Conservation (phyloP, 2,888 invertebrate species). For the Helleia helle region DNA sequence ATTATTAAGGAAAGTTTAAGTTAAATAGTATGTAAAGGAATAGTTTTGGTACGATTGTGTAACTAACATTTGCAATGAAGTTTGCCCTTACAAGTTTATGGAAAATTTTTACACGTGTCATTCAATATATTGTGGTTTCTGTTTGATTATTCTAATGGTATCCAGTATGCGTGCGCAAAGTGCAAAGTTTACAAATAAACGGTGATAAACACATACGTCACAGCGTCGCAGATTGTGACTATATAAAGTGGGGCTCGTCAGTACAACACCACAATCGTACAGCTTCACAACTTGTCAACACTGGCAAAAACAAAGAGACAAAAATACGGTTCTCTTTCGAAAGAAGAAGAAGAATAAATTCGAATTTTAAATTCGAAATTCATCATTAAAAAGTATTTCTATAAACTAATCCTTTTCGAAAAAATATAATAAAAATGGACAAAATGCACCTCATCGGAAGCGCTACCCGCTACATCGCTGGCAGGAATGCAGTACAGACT, state of each 20-base stretch:
- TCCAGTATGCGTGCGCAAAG: slow-evolving; percentile 42
- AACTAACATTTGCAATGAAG: no score
- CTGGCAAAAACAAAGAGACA: no score
- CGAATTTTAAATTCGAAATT: neutral
- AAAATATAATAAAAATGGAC: slow-evolving; percentile 42
- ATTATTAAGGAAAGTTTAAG: no score
- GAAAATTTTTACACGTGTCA: no score
- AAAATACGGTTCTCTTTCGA: no score
- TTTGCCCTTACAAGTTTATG: no score
- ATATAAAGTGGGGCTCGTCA: slow-evolving; percentile 21
- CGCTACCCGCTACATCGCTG: slow-evolving; percentile 81
- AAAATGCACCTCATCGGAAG: slow-evolving; percentile 77
- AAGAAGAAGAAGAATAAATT: neutral
- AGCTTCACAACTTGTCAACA: neutral
- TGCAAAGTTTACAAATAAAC: slow-evolving; percentile 45
- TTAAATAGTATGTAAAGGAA: no score
- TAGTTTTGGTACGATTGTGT: no score
- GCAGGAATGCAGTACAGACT: slow-evolving; percentile 82
- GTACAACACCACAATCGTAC: slow-evolving; percentile 9
- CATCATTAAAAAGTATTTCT: no score
- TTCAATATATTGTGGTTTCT: no score
- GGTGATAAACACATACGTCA: slow-evolving; percentile 26
- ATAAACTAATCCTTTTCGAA: no score
- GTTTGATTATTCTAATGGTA: slow-evolving; percentile 20
- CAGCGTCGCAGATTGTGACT: slow-evolving; percentile 23